A percentile compares a stretch with the other conserved stretches of the same genome.
Evolutionary conservation across 2,797 vertebrate species (phyloP).

Genomic region (Lepus oiostolus): DNA sequence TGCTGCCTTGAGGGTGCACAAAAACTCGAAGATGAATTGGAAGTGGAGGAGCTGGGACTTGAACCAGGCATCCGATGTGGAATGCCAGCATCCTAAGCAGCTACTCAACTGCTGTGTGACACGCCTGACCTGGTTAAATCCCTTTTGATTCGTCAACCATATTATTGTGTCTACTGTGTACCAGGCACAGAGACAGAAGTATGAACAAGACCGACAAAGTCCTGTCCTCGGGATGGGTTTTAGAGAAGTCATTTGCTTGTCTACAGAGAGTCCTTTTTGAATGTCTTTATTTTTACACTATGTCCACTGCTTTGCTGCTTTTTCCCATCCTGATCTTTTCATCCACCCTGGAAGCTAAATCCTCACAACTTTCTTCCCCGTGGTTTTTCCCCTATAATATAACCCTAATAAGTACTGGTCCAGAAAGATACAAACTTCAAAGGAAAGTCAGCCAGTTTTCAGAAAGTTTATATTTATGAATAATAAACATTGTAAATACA

Average conservation of each 20-base stretch:
- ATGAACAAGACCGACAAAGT: not conserved
- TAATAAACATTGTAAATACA: slow-evolving; percentile 29
- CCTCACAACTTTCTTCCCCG: not conserved
- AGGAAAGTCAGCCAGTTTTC: slow-evolving; percentile 26
- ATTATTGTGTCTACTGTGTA: not conserved
- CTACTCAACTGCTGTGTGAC: too few species aligned
- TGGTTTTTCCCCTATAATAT: not conserved
- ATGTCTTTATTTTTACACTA: not conserved
- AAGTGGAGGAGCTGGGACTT: too few species aligned
- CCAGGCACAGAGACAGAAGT: not conserved
- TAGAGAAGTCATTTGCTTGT: not conserved
- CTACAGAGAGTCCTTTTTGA: not conserved
- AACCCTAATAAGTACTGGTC: not conserved
- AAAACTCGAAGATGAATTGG: too few species aligned
- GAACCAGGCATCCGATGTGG: too few species aligned
- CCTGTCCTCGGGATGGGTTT: not conserved
- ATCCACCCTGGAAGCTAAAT: not conserved
- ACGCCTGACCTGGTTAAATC: too few species aligned
- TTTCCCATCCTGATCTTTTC: not conserved
- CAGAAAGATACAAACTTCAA: not conserved
- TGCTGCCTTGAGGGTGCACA: too few species aligned
- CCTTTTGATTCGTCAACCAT: not conserved
- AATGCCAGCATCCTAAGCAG: too few species aligned
- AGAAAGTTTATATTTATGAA: slow-evolving; percentile 4
- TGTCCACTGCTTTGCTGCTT: not conserved